phyloP scores from a whole-genome alignment of 2,797 vertebrate species.

The Selene dorsalis region DNA sequence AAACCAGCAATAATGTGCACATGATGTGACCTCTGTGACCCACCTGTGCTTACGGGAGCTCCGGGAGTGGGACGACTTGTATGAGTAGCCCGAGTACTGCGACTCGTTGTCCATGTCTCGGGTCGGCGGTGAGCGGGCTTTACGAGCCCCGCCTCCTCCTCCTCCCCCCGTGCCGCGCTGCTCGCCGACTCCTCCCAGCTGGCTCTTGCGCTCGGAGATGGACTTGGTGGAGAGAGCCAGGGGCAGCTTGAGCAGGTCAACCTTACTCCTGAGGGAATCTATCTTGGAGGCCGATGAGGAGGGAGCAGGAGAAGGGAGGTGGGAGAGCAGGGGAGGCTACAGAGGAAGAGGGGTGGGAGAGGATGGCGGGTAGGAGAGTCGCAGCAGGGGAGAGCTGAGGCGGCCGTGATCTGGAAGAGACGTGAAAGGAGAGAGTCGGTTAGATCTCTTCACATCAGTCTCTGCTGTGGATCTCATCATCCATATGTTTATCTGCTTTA shows the following conservation, averaged over 20 bases:
- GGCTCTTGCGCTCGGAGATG: constrained; percentile 86
- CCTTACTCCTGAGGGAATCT: constrained; percentile 98
- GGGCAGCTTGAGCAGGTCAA: constrained; percentile 95
- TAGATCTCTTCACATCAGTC: neutral
- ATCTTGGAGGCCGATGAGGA: constrained; percentile 89
- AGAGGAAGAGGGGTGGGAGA: constrained; percentile 34
- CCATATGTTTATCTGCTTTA: neutral
- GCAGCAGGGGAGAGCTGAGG: constrained; percentile 41
- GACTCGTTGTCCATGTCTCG: constrained; percentile 96
- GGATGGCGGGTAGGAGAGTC: constrained; percentile 62
- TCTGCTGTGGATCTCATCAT: neutral
- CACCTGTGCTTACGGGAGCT: constrained; percentile 94
- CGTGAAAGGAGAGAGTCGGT: neutral
- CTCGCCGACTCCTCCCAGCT: constrained; percentile 86
- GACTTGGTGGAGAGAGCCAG: constrained; percentile 89
- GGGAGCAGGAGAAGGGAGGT: constrained; percentile 66
- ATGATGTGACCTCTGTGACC: neutral
- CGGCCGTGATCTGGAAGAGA: constrained; percentile 61
- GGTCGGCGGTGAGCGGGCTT: constrained; percentile 77
- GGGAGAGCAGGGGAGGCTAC: constrained; percentile 37
- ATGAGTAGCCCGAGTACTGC: constrained; percentile 94
- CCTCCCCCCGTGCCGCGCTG: constrained; percentile 71
- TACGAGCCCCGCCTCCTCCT: constrained; percentile 78
- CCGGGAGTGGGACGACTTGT: constrained; percentile 93
- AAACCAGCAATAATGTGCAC: too few relatives aligned